A percentile compares a stretch with the other conserved stretches of the same genome.
phyloP scores from a whole-genome alignment of 2,888 invertebrate genomes.

The Toxonevra muliebris region DNA sequence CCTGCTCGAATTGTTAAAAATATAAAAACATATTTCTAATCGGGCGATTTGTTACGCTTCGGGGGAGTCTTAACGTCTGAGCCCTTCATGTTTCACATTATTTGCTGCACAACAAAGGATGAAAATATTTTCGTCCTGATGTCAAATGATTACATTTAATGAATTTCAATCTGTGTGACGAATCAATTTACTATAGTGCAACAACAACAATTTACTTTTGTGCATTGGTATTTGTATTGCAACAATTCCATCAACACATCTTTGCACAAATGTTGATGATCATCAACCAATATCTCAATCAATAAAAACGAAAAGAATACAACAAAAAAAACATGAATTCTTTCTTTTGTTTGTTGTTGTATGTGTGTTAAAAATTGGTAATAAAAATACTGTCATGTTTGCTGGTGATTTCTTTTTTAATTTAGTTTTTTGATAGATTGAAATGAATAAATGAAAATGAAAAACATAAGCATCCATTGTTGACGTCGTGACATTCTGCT shows the following conservation, averaged over 20 bases:
- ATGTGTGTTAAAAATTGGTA: no score
- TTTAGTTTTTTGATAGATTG: no score
- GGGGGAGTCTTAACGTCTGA: slow-evolving; percentile 25
- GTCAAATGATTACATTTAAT: slow-evolving; percentile 66
- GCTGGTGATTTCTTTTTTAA: slow-evolving; percentile 27
- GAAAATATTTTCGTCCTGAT: slow-evolving; percentile 61
- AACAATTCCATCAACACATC: slow-evolving; percentile 5
- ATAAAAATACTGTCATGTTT: slow-evolving; percentile 24
- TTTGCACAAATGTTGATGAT: no score
- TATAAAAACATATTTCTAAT: neutral
- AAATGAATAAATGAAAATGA: no score
- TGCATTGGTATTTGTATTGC: slow-evolving; percentile 31
- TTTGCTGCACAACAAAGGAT: slow-evolving; percentile 28
- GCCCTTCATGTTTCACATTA: neutral
- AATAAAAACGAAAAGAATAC: no score
- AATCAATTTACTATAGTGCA: slow-evolving; percentile 59
- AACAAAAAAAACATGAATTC: no score
- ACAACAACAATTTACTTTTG: slow-evolving; percentile 34
- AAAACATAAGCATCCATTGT: neutral
- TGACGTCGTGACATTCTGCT: slow-evolving; percentile 16
- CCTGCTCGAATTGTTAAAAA: neutral
- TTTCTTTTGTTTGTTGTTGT: no score
- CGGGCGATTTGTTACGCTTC: slow-evolving; percentile 24
- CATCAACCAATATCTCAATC: no score
- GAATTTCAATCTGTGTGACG: slow-evolving; percentile 65